Percentiles rank a stretch among this genome's conserved stretches.
These are phyloP conservation scores for Conchocele bisecta DNA, from an alignment of 2,888 invertebrate species.

Conservation along the genomic window DNA sequence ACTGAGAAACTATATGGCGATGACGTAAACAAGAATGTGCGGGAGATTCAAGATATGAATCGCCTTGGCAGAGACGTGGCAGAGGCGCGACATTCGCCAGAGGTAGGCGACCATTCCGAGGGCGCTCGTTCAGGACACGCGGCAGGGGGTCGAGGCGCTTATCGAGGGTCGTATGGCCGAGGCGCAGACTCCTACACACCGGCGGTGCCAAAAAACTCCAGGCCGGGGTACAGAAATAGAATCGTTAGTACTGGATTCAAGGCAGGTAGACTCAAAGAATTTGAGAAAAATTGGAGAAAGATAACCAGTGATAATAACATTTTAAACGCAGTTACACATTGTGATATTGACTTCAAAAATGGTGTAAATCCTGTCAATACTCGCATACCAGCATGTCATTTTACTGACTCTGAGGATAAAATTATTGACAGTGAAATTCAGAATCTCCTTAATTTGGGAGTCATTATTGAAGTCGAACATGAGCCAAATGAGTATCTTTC, in stretches of 20 bases:
- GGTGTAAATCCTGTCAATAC: not conserved
- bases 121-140: not conserved
- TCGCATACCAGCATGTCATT: not conserved
- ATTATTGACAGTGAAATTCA: constrained; percentile 1
- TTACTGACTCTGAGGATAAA: not conserved
- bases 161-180: not conserved
- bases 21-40: not conserved
- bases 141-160: not conserved
- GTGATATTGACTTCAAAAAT: not conserved
- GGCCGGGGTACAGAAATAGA: constrained; percentile 1
- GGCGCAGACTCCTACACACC: not conserved
- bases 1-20: not conserved
- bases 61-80: not conserved
- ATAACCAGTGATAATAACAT: not conserved
- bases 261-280: constrained; percentile 10
- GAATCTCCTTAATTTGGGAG: not conserved
- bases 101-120: not conserved
- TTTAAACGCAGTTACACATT: not conserved
- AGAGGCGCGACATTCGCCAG: not conserved
- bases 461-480: not conserved
- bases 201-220: not conserved
- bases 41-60: not conserved
- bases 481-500: not conserved
- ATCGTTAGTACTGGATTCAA: not conserved
- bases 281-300: constrained; percentile 7